These are phyloP conservation scores for Zygaena filipendulae DNA, from an alignment of 2,888 invertebrate genomes.

Conservation along the genomic window DNA sequence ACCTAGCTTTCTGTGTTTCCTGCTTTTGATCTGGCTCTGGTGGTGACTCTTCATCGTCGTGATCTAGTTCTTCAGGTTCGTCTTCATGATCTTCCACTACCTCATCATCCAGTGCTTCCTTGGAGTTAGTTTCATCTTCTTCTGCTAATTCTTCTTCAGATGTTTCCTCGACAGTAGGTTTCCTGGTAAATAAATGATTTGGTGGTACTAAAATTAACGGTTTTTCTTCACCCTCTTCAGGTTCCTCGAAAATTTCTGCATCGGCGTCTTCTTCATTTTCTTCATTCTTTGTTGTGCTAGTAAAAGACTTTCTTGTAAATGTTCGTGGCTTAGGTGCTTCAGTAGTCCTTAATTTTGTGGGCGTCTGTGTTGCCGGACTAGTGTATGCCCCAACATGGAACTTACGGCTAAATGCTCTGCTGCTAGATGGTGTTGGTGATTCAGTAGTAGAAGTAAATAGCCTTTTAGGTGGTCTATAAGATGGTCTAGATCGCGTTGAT, in stretches of 20 bases:
- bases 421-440: constrained; percentile 37
- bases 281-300: constrained; percentile 36
- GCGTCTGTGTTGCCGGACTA: constrained; percentile 48
- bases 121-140: constrained; percentile 23
- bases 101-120: constrained; percentile 22
- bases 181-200: constrained; percentile 50
- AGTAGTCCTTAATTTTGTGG: no score
- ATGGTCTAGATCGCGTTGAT: constrained; percentile 36
- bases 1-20: no score
- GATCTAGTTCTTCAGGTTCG: constrained; percentile 24
- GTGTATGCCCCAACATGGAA: constrained; percentile 57
- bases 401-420: constrained; percentile 55
- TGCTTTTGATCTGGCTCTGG: constrained; percentile 15
- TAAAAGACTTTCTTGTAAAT: no score
- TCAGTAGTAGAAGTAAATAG: constrained; percentile 54
- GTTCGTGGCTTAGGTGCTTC: constrained; percentile 35
- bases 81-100: constrained; percentile 23
- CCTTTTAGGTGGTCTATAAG: constrained; percentile 50
- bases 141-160: constrained; percentile 24
- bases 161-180: constrained; percentile 32
- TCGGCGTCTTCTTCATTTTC: constrained; percentile 47
- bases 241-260: constrained; percentile 29
- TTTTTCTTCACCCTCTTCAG: constrained; percentile 36
- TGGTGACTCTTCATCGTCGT: constrained; percentile 28
- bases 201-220: constrained; percentile 52